These are phyloP conservation scores for Hoplostethus mediterraneus DNA, from an alignment of 2,797 vertebrate genomes.

Conservation along the genomic window DNA sequence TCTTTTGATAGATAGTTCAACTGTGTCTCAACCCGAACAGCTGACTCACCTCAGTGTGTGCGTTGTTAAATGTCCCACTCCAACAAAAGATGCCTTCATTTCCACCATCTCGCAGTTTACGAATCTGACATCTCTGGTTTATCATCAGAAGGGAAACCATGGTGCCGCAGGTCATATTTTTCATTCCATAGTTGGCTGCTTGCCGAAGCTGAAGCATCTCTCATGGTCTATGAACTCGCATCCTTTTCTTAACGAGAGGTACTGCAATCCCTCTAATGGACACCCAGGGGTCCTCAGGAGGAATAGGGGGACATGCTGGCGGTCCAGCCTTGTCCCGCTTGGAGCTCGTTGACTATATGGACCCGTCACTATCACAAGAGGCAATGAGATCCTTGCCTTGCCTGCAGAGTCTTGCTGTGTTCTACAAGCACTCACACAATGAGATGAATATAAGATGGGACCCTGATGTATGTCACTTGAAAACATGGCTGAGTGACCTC, in stretches of 20 bases:
- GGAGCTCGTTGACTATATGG: conserved; percentile 57
- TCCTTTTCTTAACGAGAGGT: neutral
- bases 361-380: conserved; percentile 30
- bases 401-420: conserved; percentile 58
- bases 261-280: neutral
- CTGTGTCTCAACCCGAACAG: conserved; percentile 19
- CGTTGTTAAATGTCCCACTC: neutral
- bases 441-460: neutral
- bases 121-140: conserved; percentile 63
- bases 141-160: conserved; percentile 27
- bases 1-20: neutral
- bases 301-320: neutral
- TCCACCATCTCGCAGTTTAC: conserved; percentile 42
- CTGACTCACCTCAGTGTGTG: conserved; percentile 72
- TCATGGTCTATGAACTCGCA: conserved; percentile 39
- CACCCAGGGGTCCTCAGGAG: neutral
- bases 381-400: conserved; percentile 50
- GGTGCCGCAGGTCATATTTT: neutral
- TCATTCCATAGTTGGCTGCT: conserved; percentile 26
- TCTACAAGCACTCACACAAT: conserved; percentile 16
- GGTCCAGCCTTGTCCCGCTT: conserved; percentile 52
- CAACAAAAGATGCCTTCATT: neutral
- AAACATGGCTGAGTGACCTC: conserved; percentile 65
- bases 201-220: conserved; percentile 67
- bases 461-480: conserved; percentile 18